Conservation (phyloP, 1,140 invertebrate species). For the Meteorus sp. region DNA sequence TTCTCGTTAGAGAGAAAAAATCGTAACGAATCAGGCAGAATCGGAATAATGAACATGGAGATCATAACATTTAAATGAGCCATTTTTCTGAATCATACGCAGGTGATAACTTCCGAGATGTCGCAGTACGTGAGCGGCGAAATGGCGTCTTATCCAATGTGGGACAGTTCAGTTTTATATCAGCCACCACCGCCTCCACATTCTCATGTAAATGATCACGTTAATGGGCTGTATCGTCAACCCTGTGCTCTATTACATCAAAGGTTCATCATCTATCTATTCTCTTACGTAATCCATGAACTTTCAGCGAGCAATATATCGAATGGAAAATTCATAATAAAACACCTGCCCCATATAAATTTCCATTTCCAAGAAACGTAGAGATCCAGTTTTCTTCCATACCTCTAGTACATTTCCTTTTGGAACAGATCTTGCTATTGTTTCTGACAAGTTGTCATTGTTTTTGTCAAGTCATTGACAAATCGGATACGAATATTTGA, state of each 20-base stretch:
- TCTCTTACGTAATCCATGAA: background rate
- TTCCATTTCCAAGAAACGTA: too few relatives aligned
- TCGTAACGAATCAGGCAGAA: too few relatives aligned
- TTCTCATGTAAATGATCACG: constrained; percentile 53
- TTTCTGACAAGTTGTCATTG: too few relatives aligned
- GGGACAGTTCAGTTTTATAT: constrained; percentile 56
- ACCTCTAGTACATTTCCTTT: too few relatives aligned
- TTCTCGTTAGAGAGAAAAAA: too few relatives aligned
- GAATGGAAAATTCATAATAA: too few relatives aligned
- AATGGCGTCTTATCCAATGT: constrained; percentile 52
- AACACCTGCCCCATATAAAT: too few relatives aligned
- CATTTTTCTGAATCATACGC: background rate
- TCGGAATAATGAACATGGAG: constrained; percentile 4
- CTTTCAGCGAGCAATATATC: too few relatives aligned
- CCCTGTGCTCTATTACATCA: constrained; percentile 56
- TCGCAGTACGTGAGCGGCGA: constrained; percentile 55
- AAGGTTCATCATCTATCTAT: constrained; percentile 38
- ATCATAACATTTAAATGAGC: background rate
- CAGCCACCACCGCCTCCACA: constrained; percentile 50
- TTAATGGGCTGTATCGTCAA: constrained; percentile 49
- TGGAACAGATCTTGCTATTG: too few relatives aligned
- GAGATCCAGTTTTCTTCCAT: too few relatives aligned
- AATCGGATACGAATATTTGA: too few relatives aligned
- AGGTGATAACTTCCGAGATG: constrained; percentile 54
- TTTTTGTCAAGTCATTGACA: too few relatives aligned